Evolutionary conservation across 2,888 invertebrate species (phyloP), one percentile per base, ranked within the genome.

Genomic region (Octodonta nipae): DNA sequence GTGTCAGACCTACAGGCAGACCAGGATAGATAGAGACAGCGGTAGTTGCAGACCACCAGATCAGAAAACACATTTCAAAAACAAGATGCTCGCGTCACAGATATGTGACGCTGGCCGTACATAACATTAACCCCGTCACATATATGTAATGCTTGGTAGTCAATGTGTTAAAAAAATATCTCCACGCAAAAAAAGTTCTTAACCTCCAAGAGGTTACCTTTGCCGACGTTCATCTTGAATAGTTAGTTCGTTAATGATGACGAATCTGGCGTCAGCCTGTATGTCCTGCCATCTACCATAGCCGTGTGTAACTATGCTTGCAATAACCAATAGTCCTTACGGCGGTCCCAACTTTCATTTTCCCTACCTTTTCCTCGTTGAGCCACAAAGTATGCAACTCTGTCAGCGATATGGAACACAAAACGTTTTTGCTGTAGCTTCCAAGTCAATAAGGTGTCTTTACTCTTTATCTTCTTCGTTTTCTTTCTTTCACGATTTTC

Each of bases 241-340:
- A 98, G 98, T n/a, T n/a, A n/a, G n/a, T 60, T 99, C 98, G 54
- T 98, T 98, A 59, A 99, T 95, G 51, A 99, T 93, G 33, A 91
- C 86, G 63, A 95, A 99, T 28, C 91, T 75, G 28, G 86, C 78
- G 58, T 99, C 99, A 52, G 92, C 93, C 66, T 96, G 95, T 40
- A 99, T 96, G 55, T 99, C 98, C 63, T 96, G 96, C 93, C 98
- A 99, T 44, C 98, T 80, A 0, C 96, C 95, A 58, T 98, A 99
- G 22, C 99, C 99, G 59, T 98, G 96, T 2, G 89, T 91, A 3
- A 96, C 95, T 44, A 99, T 95, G 27, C 98, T 98, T 26, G 95
- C 30, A 99, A 67, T 6, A 99, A 73, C 99, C 99, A 99, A 65
- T 96, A 99, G 66, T 99, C 99, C 61, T 99, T 98, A 32, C 95